A percentile compares a stretch with the other conserved stretches of the same genome.
Evolutionary conservation across 2,113 vertebrate species (phyloP).

Genomic region (Zapornia atra): DNA sequence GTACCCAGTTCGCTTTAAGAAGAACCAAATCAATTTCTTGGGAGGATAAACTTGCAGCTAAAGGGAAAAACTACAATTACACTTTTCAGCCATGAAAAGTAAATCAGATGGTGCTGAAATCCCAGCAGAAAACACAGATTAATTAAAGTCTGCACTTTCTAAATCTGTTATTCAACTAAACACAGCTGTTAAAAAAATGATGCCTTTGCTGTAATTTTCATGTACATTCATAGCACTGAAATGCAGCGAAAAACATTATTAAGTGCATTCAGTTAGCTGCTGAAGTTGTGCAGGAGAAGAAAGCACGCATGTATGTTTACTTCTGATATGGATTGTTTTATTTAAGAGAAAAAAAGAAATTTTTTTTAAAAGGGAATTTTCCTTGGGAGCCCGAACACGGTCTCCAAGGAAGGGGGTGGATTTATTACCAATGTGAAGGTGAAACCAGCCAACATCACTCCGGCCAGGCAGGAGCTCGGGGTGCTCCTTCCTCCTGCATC

Average conservation of each 20-base stretch:
- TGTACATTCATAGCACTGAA: constrained; percentile 37
- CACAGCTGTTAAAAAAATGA: constrained; percentile 78
- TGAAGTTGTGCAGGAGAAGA: neutral
- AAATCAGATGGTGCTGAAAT: constrained; percentile 81
- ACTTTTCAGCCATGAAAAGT: constrained; percentile 77
- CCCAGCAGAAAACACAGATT: constrained; percentile 82
- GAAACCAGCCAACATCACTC: neutral
- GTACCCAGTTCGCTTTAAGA: constrained; percentile 43
- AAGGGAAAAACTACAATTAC: constrained; percentile 75
- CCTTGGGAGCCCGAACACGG: neutral
- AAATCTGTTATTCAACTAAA: constrained; percentile 82
- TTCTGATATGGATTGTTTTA: neutral
- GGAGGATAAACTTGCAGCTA: constrained; percentile 72
- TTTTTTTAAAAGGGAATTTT: neutral
- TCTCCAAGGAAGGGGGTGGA: neutral
- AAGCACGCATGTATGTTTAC: neutral
- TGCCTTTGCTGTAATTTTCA: constrained; percentile 72
- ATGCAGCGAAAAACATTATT: constrained; percentile 37
- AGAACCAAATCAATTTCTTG: constrained; percentile 63
- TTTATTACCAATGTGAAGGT: neutral
- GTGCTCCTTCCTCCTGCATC: neutral
- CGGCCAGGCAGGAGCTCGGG: neutral
- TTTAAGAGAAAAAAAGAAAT: no score
- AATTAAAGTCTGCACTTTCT: constrained; percentile 82
- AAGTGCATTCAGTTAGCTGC: neutral